phyloP scores from a whole-genome alignment of 2,888 invertebrate genomes.

The Parochlus steinenii region DNA sequence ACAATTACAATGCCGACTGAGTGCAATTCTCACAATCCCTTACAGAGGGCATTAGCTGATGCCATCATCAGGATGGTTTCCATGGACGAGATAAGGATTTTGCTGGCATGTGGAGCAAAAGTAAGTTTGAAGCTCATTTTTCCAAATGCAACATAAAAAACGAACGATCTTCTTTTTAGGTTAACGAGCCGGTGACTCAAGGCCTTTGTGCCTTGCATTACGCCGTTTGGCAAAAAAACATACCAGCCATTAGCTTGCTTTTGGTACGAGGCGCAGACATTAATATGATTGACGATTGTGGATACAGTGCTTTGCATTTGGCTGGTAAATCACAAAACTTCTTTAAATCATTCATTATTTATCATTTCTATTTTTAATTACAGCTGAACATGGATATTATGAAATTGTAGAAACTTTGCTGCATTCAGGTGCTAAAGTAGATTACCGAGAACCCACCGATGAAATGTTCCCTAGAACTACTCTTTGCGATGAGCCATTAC shows the following conservation, averaged over 20 bases:
- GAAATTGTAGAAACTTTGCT: slow-evolving; percentile 56
- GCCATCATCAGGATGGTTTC: slow-evolving; percentile 78
- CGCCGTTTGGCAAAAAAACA: slow-evolving; percentile 74
- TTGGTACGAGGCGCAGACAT: slow-evolving; percentile 68
- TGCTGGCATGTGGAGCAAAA: slow-evolving; percentile 75
- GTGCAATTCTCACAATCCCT: slow-evolving; percentile 48
- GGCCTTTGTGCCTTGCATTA: slow-evolving; percentile 82
- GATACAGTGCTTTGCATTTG: slow-evolving; percentile 78
- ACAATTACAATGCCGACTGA: slow-evolving; percentile 47
- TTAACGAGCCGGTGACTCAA: slow-evolving; percentile 65
- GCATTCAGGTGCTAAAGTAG: slow-evolving; percentile 61
- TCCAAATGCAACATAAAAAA: too few species aligned
- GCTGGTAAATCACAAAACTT: too few species aligned
- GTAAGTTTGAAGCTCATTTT: slow-evolving; percentile 9
- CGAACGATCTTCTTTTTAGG: slow-evolving; percentile 27
- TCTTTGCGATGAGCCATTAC: slow-evolving; percentile 72
- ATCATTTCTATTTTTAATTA: too few species aligned
- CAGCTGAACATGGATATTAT: slow-evolving; percentile 63
- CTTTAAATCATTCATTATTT: too few species aligned
- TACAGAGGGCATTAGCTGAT: slow-evolving; percentile 77
- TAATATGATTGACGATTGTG: slow-evolving; percentile 73
- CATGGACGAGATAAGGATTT: slow-evolving; percentile 68
- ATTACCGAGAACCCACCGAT: slow-evolving; percentile 56
- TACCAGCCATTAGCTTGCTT: slow-evolving; percentile 63
- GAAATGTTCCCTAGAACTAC: slow-evolving; percentile 55